phyloP scores from a whole-genome alignment of 2,113 vertebrate genomes.

The Stomatorhinus ivindoensis region DNA sequence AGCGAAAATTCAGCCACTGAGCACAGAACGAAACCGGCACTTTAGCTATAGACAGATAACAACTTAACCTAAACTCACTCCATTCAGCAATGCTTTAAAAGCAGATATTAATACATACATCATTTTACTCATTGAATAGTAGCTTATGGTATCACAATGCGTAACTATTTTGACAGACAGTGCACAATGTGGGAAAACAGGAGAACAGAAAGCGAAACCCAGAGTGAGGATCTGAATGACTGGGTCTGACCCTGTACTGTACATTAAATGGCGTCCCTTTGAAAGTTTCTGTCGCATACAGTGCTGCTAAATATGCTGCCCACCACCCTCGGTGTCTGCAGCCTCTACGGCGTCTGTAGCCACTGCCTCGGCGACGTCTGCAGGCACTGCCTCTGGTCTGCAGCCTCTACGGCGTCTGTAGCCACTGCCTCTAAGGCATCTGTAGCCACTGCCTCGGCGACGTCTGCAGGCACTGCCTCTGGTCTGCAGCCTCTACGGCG shows the following conservation, averaged over 20 bases:
- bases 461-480: too few species aligned
- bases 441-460: neutral
- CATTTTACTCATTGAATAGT: conserved; percentile 3
- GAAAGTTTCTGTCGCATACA: neutral
- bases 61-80: neutral
- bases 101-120: conserved; percentile 11
- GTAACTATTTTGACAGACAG: neutral
- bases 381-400: neutral
- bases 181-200: neutral
- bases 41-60: neutral
- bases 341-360: neutral
- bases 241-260: conserved; percentile 14
- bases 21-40: neutral
- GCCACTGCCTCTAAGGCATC: neutral
- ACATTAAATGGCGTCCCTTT: neutral
- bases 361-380: neutral
- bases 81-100: neutral
- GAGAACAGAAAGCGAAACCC: conserved; percentile 16
- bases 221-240: conserved; percentile 12
- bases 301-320: neutral
- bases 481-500: neutral
- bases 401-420: too few species aligned
- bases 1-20: neutral
- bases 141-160: conserved; percentile 6
- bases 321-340: neutral